A percentile compares a stretch with the other conserved stretches of the same genome.
Evolutionary conservation across 2,113 vertebrate species (phyloP).

Genomic region (Triplophysa siluroides): DNA sequence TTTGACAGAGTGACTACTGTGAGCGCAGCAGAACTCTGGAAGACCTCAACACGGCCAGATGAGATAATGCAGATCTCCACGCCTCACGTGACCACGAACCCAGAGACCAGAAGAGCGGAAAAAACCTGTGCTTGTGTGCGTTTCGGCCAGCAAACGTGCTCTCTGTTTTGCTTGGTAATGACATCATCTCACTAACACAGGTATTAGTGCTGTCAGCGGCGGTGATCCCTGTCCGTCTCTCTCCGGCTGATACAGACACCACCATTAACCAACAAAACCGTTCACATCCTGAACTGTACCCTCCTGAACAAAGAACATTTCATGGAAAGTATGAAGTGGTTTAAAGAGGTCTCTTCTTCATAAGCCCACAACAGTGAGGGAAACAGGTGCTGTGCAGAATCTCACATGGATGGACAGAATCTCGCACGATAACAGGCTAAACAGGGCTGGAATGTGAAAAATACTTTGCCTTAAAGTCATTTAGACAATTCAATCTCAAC

Average conservation of each 20-base stretch:
- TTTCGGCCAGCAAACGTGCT: constrained; percentile 64
- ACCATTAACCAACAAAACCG: constrained; percentile 58
- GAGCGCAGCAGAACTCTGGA: constrained; percentile 32
- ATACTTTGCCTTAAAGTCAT: constrained; percentile 31
- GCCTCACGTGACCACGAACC: constrained; percentile 62
- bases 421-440: constrained; percentile 1
- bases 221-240: constrained; percentile 52
- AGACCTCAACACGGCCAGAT: constrained; percentile 52
- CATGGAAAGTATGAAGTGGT: not conserved
- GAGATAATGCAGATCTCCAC: constrained; percentile 65
- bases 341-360: not conserved
- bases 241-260: constrained; percentile 57
- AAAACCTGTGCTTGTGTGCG: constrained; percentile 54
- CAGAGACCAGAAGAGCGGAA: constrained; percentile 65
- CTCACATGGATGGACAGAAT: not conserved
- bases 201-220: constrained; percentile 71
- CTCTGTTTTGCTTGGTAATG: constrained; percentile 73
- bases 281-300: not conserved
- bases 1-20: constrained; percentile 35
- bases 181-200: constrained; percentile 76
- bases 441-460: constrained; percentile 35
- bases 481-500: not conserved
- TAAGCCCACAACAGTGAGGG: too few species aligned
- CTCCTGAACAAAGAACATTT: not conserved
- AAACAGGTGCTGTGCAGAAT: too few species aligned